Evolutionary conservation across 2,113 vertebrate genomes (phyloP), one percentile per base, ranked within the genome.

Genomic region (Leptobrachium ailaonicum): DNA sequence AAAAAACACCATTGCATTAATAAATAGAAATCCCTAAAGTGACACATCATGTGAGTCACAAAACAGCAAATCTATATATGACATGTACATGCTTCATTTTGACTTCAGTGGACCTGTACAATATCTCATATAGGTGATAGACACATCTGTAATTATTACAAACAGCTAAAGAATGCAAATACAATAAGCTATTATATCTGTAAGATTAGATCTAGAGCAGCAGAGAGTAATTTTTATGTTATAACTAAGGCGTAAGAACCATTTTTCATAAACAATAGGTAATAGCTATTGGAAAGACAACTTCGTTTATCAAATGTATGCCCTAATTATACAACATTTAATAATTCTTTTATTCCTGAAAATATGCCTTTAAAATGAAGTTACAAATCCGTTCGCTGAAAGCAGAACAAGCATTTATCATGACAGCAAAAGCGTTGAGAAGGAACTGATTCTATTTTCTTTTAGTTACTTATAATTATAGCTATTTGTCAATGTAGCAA

Each of bases 401-500:
- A 56, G 53, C 50, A 13, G 41, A 69, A 53, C 47, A 40, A 11
- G 66, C 10, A 77, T 77, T 69, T 69, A 77, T 77, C 75, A 69
- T 77, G 58, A 56, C 75, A 32, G 66, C n/a, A 70, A 41, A 66
- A 14, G 56, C 58, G 66, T 56, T 66, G 11, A 77, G 53, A 71
- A 45, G 32, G 43, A 78, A 63, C 68, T 10, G 68, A 71, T 60
- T 71, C 68, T 78, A 71, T 63, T 71, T 79, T 71, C 50, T 79
- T 78, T 63, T 71, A 79, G 68, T 68, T 53, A 44, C 44, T 79
- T 53, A 41, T 79, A 79, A 79, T 79, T 79, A 72, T 41, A 71
- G 67, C 76, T 71, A 71, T 78, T 78, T 78, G 45, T 78, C 76
- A 78, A 62, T 78, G 67, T 78, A 71, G 67, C 76, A 78, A 41